Conservation (phyloP, 2,888 invertebrate genomes). For the Limnephilus lunatus region DNA sequence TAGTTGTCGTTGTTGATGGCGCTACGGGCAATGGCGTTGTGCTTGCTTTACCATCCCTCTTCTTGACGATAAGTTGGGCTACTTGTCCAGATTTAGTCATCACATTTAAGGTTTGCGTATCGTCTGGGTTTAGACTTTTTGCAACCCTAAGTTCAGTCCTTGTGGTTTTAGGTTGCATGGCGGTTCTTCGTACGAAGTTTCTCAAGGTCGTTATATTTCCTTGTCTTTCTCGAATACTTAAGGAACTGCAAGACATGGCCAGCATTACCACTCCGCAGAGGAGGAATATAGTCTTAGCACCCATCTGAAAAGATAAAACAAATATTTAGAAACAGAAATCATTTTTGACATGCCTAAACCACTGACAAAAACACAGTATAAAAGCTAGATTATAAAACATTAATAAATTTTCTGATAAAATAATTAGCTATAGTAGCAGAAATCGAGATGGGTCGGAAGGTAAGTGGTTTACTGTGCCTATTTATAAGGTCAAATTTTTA, state of each 20-base stretch:
- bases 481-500: not conserved
- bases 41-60: conserved; percentile 79
- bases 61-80: conserved; percentile 87
- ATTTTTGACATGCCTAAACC: not conserved
- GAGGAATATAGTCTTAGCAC: conserved; percentile 73
- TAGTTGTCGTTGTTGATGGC: conserved; percentile 68
- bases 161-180: conserved; percentile 74
- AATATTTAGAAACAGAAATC: not conserved
- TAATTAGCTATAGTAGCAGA: not conserved
- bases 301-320: conserved; percentile 74
- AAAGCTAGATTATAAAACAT: not conserved
- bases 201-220: conserved; percentile 73
- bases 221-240: conserved; percentile 69
- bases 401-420: not conserved
- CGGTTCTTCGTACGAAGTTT: conserved; percentile 70
- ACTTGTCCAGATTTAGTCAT: conserved; percentile 86
- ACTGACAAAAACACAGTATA: no score
- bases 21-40: conserved; percentile 69
- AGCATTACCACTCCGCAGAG: conserved; percentile 73
- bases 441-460: not conserved
- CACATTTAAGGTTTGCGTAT: conserved; percentile 87
- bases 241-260: conserved; percentile 66
- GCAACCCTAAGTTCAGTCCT: conserved; percentile 87
- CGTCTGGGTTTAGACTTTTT: conserved; percentile 85
- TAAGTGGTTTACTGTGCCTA: no score